phyloP scores from a whole-genome alignment of 2,888 invertebrate genomes.

The Pachycephus smyrnensis region DNA sequence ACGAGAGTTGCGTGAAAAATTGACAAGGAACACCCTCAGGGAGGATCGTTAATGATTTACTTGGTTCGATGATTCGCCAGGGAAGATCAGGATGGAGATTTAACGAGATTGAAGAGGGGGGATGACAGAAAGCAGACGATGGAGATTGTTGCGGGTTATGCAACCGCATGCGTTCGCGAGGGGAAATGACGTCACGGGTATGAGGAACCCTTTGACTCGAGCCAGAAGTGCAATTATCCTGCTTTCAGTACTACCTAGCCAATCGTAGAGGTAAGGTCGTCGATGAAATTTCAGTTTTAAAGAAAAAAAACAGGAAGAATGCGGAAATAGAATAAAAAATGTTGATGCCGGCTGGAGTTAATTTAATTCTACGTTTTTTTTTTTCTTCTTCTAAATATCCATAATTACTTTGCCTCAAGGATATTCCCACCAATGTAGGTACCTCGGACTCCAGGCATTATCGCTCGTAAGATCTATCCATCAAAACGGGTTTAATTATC shows the following conservation, averaged over 20 bases:
- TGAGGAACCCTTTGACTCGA: background rate
- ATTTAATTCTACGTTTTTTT: background rate
- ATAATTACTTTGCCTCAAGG: background rate
- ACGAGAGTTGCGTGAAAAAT: constrained; percentile 16
- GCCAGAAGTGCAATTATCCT: background rate
- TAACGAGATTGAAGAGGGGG: background rate
- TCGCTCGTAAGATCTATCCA: background rate
- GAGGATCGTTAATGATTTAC: constrained; percentile 10
- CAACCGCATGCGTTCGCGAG: constrained; percentile 1
- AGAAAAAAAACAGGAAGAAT: background rate
- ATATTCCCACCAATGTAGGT: background rate
- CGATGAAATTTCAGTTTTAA: background rate
- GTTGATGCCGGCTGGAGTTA: background rate
- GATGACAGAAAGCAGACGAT: background rate
- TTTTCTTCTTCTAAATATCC: background rate
- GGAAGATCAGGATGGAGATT: background rate
- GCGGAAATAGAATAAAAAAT: background rate
- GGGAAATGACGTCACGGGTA: constrained; percentile 40
- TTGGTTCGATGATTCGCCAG: background rate
- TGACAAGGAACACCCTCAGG: constrained; percentile 9
- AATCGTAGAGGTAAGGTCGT: background rate
- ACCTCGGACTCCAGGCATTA: background rate
- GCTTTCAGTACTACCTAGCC: background rate
- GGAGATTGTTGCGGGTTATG: background rate
- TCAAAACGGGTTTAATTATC: background rate